Base-by-base conservation (phyloP, 2,113 vertebrate genomes). In the Petrocephalus microphthalmus region DNA sequence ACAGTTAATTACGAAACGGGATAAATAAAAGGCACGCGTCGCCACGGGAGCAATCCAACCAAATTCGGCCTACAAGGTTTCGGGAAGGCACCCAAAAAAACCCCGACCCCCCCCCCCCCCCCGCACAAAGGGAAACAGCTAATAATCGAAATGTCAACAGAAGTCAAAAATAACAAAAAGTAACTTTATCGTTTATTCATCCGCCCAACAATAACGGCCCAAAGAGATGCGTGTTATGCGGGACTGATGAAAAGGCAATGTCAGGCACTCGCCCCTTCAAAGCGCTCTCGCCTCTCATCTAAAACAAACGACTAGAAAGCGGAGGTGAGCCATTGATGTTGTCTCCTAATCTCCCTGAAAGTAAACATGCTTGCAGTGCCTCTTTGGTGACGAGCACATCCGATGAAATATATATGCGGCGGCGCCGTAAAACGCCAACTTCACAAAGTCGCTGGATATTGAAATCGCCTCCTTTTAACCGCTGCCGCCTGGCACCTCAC, bases 371-470 rank as follows among this genome's bases (percentile, higher is more conserved):
- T 60, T 17, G 84, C 56, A 88, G 85, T 81, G 82, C 60, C 88
- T 85, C 85, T 56, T 86, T 67, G 60, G 78, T 85, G 83, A 91
- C n/a, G 87, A 91, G 7, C 71, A 91, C 91, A 92, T 89, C 90
- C 88, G 85, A 85, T 94, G 89, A 92, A 91, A 93, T 94, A 88
- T 93, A 92, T 92, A 87, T 86, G 60, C 89, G 88, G 56, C 81
- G 3, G 3, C 2, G 47, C 25, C 45, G 82, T 90, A 87, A 88
- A 86, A 86, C 82, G 90, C 84, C 42, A 57, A 29, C 47, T 60
- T 90, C 86, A 91, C 74, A 87, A 88, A 88, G 78, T 29, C 33
- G 5, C 52, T 81, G 49, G 83, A 85, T 20, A 71, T 82, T 86
- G 87, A 89, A 86, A 85, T 89, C 37, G 33, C 54, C 49, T 92